A percentile compares a stretch with the other conserved stretches of the same genome.
These are phyloP conservation scores for Hiodon tergisus DNA, from an alignment of 2,113 vertebrate genomes.

Conservation along the genomic window DNA sequence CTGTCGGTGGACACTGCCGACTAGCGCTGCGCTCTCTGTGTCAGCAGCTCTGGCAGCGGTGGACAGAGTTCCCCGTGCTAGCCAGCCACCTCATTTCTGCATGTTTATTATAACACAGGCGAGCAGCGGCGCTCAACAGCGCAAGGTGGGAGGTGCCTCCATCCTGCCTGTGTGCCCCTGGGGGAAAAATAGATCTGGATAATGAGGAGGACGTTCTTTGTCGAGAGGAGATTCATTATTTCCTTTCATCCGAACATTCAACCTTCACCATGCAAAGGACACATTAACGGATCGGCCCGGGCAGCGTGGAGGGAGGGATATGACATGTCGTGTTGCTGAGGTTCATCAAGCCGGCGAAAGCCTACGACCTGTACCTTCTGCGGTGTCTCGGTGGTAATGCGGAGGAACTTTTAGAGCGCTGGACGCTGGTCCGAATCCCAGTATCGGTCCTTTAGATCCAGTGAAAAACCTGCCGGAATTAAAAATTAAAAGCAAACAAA, in stretches of 20 bases:
- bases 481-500: no score
- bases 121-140: background rate
- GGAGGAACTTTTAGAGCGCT: no score
- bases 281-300: background rate
- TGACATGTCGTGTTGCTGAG: background rate
- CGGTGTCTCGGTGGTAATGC: no score
- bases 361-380: background rate
- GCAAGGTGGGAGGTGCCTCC: background rate
- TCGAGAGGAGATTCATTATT: conserved; percentile 18
- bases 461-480: no score
- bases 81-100: background rate
- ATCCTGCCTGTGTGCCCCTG: background rate
- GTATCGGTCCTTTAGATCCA: no score
- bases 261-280: conserved; percentile 1
- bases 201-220: conserved; percentile 20
- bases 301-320: background rate
- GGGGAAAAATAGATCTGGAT: background rate
- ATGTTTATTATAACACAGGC: background rate
- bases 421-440: no score
- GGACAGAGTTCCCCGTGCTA: background rate
- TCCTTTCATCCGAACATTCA: conserved; percentile 13
- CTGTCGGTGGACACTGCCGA: background rate
- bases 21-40: background rate
- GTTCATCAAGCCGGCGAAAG: background rate
- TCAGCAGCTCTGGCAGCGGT: background rate